These are phyloP conservation scores for Tamandua tetradactyla DNA, from an alignment of 2,797 vertebrate species.

Conservation along the genomic window DNA sequence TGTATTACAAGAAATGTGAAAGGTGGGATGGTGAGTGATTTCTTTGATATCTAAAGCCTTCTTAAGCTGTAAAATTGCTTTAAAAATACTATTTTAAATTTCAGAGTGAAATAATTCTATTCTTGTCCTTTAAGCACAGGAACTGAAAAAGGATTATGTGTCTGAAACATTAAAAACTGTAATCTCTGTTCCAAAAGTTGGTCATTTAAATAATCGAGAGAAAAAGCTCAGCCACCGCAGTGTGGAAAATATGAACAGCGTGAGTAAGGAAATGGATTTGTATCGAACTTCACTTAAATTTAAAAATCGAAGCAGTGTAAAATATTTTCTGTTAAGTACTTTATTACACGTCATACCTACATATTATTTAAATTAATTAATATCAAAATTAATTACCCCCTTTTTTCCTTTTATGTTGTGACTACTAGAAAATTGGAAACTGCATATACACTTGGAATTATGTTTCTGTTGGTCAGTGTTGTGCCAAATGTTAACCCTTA, in stretches of 20 bases:
- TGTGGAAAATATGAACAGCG: neutral
- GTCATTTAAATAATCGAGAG: neutral
- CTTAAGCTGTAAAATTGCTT: neutral
- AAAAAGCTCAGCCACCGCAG: neutral
- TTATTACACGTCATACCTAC: neutral
- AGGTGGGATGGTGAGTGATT: accelerated
- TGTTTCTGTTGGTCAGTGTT: neutral
- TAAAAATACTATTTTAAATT: neutral
- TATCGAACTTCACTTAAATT: neutral
- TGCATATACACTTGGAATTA: accelerated
- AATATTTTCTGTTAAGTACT: neutral
- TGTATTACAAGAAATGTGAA: no score
- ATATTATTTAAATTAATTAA: neutral
- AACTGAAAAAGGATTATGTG: neutral
- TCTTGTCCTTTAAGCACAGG: neutral
- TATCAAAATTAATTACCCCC: neutral
- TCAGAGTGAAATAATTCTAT: neutral
- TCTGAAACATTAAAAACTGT: neutral
- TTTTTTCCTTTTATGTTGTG: neutral
- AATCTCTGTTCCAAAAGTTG: neutral
- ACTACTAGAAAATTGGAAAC: neutral
- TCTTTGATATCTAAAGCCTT: neutral
- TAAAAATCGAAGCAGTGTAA: neutral
- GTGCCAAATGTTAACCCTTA: neutral
- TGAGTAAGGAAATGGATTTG: neutral